Evolutionary conservation across 2,888 invertebrate species (phyloP).

Genomic region (Euplexia lucipara): DNA sequence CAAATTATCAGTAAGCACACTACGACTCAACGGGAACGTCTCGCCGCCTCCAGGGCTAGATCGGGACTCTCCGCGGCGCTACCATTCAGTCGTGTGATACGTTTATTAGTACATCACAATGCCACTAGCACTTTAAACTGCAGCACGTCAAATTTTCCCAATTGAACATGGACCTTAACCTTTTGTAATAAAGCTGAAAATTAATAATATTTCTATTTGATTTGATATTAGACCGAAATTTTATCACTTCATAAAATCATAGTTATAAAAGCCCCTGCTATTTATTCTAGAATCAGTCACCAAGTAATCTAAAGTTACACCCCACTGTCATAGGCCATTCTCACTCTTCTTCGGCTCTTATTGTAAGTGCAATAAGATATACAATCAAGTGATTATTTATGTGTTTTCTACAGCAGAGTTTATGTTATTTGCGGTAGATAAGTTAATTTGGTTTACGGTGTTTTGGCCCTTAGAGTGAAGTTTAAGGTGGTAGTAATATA

Average conservation of each 20-base stretch:
- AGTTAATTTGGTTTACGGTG: slow-evolving; percentile 74
- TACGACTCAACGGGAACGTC: too few species aligned
- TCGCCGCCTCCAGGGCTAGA: too few species aligned
- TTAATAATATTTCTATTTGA: too few species aligned
- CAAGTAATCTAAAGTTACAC: slow-evolving; percentile 69
- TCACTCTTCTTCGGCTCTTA: slow-evolving; percentile 9
- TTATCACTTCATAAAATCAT: slow-evolving; percentile 20
- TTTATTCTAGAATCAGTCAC: slow-evolving; percentile 72
- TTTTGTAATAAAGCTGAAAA: too few species aligned
- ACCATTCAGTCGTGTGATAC: too few species aligned
- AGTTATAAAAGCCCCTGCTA: slow-evolving; percentile 63
- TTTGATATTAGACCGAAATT: too few species aligned
- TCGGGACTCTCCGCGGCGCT: too few species aligned
- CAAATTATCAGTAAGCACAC: too few species aligned
- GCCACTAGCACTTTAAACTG: too few species aligned
- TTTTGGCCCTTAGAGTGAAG: slow-evolving; percentile 58
- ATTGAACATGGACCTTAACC: too few species aligned
- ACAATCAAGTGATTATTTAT: slow-evolving; percentile 11
- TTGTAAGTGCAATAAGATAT: slow-evolving; percentile 11
- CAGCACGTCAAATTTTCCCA: too few species aligned
- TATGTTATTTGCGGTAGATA: slow-evolving; percentile 75
- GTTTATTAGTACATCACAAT: too few species aligned
- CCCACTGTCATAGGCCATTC: slow-evolving; percentile 52
- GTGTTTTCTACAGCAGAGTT: slow-evolving; percentile 52
- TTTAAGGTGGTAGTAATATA: slow-evolving; percentile 23